phyloP scores from a whole-genome alignment of 2,113 vertebrate genomes.

The Ciconia boyciana region DNA sequence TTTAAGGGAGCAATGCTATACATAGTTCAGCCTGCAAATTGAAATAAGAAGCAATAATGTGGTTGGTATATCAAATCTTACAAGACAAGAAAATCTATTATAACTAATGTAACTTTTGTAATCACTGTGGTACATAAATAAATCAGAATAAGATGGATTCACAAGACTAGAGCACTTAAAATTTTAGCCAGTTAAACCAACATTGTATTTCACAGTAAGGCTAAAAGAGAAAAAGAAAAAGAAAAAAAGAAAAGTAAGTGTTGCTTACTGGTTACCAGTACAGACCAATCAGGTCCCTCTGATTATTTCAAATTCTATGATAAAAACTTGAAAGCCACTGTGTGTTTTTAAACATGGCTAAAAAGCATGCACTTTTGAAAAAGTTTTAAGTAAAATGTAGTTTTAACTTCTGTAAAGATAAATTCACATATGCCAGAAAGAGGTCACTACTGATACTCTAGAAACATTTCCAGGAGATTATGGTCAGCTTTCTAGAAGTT shows the following conservation, averaged over 20 bases:
- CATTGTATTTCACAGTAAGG: background rate
- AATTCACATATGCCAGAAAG: background rate
- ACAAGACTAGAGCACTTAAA: background rate
- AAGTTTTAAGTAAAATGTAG: background rate
- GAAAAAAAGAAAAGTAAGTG: fast-evolving
- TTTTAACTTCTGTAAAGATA: background rate
- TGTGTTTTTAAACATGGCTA: background rate
- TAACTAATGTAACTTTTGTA: background rate
- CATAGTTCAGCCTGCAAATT: background rate
- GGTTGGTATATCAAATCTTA: fast-evolving
- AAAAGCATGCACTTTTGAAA: background rate
- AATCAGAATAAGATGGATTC: background rate
- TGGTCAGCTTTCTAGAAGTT: background rate
- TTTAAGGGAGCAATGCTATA: background rate
- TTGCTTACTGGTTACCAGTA: background rate
- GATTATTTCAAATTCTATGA: background rate
- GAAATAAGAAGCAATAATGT: background rate
- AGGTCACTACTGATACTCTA: background rate
- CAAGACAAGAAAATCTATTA: background rate
- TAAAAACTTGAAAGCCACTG: background rate
- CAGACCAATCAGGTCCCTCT: background rate
- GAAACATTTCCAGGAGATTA: background rate
- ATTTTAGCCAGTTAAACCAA: background rate
- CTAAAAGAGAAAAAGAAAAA: background rate
- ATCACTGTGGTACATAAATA: background rate